Conservation (phyloP, 1,140 invertebrate genomes). For the Hyles vespertilio region DNA sequence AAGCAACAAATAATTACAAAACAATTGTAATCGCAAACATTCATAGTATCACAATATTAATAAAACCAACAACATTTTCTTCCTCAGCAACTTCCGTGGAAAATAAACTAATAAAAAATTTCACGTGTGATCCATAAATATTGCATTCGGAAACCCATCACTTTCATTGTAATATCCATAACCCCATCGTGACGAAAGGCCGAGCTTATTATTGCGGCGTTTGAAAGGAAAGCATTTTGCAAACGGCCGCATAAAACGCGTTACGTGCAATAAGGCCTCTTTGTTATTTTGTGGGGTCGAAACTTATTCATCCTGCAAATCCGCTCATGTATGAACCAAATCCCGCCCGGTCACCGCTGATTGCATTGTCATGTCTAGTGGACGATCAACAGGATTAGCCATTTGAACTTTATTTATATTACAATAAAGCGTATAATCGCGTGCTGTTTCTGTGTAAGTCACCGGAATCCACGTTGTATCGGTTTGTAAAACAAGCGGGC, state of each 20-base stretch:
- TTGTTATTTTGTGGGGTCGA: constrained; percentile 72
- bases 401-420: constrained; percentile 21
- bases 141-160: no score
- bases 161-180: no score
- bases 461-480: constrained; percentile 59
- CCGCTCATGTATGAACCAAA: constrained; percentile 74
- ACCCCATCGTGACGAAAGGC: constrained; percentile 6
- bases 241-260: constrained; percentile 60
- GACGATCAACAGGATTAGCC: constrained; percentile 19
- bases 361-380: constrained; percentile 73
- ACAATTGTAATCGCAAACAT: no score
- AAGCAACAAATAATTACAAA: no score
- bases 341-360: constrained; percentile 73
- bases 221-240: constrained; percentile 44
- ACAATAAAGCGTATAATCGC: constrained; percentile 29
- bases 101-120: no score
- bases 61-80: no score
- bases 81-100: no score
- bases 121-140: no score
- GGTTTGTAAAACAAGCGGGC: constrained; percentile 72
- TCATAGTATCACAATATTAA: no score
- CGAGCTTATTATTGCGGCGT: constrained; percentile 7
- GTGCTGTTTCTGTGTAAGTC: constrained; percentile 5
- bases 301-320: constrained; percentile 75
- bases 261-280: constrained; percentile 62